Evolutionary conservation across 1,140 invertebrate species (phyloP), one percentile per base, ranked within the genome.

Genomic region (Telenomus remus): DNA sequence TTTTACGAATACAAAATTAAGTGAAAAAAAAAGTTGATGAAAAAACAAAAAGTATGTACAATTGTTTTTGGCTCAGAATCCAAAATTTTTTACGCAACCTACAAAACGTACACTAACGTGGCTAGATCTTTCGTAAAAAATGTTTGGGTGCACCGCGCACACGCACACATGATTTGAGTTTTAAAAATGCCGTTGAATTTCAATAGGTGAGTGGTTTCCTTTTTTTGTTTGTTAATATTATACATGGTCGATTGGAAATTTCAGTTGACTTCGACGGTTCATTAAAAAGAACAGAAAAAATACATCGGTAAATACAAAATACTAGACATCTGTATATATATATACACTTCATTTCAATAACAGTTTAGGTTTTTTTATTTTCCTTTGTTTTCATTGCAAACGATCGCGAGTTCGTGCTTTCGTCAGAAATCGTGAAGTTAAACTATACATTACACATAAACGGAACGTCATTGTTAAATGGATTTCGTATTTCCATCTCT

Each of bases 301-400:
- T 82, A 81, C 77, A 83, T 71, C 47, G 47, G 69, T 72, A 60
- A 80, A 81, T 81, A 85, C 72, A 83, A 84, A 84, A 80, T 82
- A 80, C 65, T 79, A 79, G 46, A 70, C 14, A 61, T 61, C 51
- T 70, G 43, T 61, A 70, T 70, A 69, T 61, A 70, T 70, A 69
- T 69, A 61, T 61, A 59, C 47, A 51, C 53, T 14, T 57, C 42
- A 43, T 43, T 27, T 57, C 35, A 47, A 64, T 51, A 54, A 47
- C 49, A 50, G 44, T 63, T 51, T 12, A 13, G 16, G 0, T 65
- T 34, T n/a, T n/a, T n/a, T n/a, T n/a, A n/a, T n/a, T n/a, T 56
- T 44, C 19, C 35, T 56, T 50, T n/a, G 8, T 12, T 44, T 49
- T 37, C 15, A 39, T 39, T 39, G 9, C 8, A 57, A 43, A 50